phyloP scores from a whole-genome alignment of 92 coral and sea anemone genomes.

The Zoanthus gigantus region DNA sequence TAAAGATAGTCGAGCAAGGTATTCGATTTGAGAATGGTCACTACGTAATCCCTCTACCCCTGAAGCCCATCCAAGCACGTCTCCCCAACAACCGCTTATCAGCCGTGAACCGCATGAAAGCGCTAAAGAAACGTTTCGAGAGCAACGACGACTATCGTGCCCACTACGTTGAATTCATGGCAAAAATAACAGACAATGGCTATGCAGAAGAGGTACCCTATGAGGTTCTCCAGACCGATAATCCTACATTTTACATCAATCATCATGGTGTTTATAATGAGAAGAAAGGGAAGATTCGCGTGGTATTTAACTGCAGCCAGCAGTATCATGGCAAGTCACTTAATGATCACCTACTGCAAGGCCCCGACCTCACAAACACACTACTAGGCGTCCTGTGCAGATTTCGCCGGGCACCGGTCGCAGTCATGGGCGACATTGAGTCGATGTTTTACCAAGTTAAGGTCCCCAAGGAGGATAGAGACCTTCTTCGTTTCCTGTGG shows the following conservation, averaged over 20 bases:
- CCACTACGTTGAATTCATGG: slow-evolving; percentile 4
- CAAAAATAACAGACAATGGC: not conserved
- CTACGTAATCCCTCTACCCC: slow-evolving; percentile 60
- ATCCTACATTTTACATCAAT: not conserved
- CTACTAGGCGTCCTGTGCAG: slow-evolving; percentile 1
- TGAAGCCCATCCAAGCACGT: not conserved
- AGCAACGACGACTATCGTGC: not conserved
- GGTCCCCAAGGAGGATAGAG: not conserved
- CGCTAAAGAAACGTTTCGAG: not conserved
- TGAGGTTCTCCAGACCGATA: not conserved
- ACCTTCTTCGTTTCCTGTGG: slow-evolving; percentile 7
- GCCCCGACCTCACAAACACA: slow-evolving; percentile 22
- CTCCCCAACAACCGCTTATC: not conserved
- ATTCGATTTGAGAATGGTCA: slow-evolving; percentile 51
- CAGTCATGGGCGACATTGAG: not conserved
- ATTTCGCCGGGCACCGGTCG: not conserved
- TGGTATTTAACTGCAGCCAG: not conserved
- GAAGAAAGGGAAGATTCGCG: not conserved
- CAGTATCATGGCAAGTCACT: not conserved
- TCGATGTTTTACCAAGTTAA: slow-evolving; percentile 20
- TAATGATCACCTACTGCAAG: not conserved
- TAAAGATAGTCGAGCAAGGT: slow-evolving; percentile 47
- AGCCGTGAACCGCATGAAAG: not conserved
- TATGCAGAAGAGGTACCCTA: not conserved
- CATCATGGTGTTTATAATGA: slow-evolving; percentile 17